Evolutionary conservation across 2,113 vertebrate species (phyloP).

Genomic region (Phalacrocorax carbo): DNA sequence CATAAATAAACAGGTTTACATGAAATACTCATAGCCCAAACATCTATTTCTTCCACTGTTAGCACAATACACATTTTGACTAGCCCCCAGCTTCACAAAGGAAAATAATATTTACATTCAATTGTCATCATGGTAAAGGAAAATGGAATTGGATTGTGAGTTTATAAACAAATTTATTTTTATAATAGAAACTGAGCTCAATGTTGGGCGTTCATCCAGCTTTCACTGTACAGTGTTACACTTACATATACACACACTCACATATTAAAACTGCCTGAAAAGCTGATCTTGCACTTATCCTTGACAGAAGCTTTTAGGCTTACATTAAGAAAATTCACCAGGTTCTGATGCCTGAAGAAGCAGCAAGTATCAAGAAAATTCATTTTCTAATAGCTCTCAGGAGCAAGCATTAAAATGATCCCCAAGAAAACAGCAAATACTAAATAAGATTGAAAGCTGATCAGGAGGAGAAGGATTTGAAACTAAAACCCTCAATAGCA

Average conservation of each 20-base stretch:
- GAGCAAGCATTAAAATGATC: constrained; percentile 26
- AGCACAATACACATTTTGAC: neutral
- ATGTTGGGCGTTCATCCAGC: neutral
- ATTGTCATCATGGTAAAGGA: neutral
- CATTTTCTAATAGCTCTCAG: neutral
- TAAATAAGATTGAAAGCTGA: constrained; percentile 13
- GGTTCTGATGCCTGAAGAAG: neutral
- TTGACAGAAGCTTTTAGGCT: constrained; percentile 13
- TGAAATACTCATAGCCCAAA: neutral
- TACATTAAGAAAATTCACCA: constrained; percentile 1
- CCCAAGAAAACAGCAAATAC: neutral
- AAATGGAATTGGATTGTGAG: constrained; percentile 17
- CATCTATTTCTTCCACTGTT: neutral
- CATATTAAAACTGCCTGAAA: neutral
- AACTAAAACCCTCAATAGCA: neutral
- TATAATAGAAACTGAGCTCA: neutral
- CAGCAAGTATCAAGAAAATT: neutral
- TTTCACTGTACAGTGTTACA: neutral
- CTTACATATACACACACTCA: neutral
- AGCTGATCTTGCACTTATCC: constrained; percentile 3
- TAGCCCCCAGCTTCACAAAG: neutral
- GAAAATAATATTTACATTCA: constrained; percentile 33
- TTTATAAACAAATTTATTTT: constrained; percentile 30
- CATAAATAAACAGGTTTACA: neutral
- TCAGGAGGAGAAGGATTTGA: neutral